A percentile compares a stretch with the other conserved stretches of the same genome.
Evolutionary conservation across 2,888 invertebrate species (phyloP).

Genomic region (Ypsolopha scabrella): DNA sequence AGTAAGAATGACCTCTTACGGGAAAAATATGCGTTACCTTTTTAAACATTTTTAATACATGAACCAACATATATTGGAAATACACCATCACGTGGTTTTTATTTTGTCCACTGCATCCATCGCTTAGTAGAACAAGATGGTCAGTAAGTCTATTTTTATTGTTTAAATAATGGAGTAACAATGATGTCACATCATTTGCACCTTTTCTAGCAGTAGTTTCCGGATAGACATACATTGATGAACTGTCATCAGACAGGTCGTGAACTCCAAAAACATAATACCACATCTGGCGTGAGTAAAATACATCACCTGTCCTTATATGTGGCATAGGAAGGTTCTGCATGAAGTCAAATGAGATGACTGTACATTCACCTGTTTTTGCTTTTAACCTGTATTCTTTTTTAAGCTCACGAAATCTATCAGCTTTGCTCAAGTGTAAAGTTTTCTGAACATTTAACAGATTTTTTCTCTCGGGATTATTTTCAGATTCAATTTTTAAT

Average conservation of each 20-base stretch:
- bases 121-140: slow-evolving; percentile 8
- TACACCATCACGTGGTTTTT: slow-evolving; percentile 4
- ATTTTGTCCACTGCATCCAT: slow-evolving; percentile 10
- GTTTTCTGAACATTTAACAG: slow-evolving; percentile 1
- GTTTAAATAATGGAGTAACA: slow-evolving; percentile 7
- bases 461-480: not conserved
- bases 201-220: slow-evolving; percentile 9
- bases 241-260: slow-evolving; percentile 5
- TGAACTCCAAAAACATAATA: slow-evolving; percentile 9
- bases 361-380: slow-evolving; percentile 3
- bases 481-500: slow-evolving; percentile 5
- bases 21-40: slow-evolving; percentile 5
- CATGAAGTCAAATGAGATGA: slow-evolving; percentile 6
- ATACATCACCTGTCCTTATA: slow-evolving; percentile 8
- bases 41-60: slow-evolving; percentile 7
- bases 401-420: slow-evolving; percentile 5
- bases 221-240: slow-evolving; percentile 6
- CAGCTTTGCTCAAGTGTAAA: slow-evolving; percentile 6
- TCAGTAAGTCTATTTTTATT: slow-evolving; percentile 5
- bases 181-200: slow-evolving; percentile 9
- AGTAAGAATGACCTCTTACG: not conserved
- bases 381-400: slow-evolving; percentile 4
- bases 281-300: slow-evolving; percentile 8
- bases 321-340: slow-evolving; percentile 5
- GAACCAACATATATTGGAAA: slow-evolving; percentile 7